Evolutionary conservation across 92 coral and sea anemone genomes (phyloP), one percentile per base, ranked within the genome.

Genomic region (Phenganax marumi): DNA sequence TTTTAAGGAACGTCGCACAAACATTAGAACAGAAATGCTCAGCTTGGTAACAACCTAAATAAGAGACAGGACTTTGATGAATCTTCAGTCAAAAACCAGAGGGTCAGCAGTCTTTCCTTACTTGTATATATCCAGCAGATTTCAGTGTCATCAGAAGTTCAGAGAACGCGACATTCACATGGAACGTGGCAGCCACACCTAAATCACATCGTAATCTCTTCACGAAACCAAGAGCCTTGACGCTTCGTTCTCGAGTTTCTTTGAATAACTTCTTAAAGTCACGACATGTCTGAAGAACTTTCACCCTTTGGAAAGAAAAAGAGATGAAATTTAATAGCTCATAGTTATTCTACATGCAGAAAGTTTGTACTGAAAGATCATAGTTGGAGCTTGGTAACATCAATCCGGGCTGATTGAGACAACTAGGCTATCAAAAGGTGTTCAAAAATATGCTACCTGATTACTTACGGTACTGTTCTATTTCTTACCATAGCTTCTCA

Each of bases 241-340:
- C 87, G 3, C 97, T 93, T 82, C 97, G 89, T 66, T 94, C 98
- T 70, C 98, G 92, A 0, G 93, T 92, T 75, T 94, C 98, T 63
- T 94, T 90, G 52, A 91, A 92, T 25, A 94, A 68, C 48, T 88
- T 90, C 87, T 94, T 94, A 13, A 94, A 86, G 63, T 93, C 90
- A 77, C 98, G 89, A 55, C 98, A 94, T 17, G 97, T 86, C 79
- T 92, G 95, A 3, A 94, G 89, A 52, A 94, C 93, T 54, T 94
- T 94, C 47, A 92, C 86, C 77, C 98, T 94, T 85, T 43, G 11
- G 80, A n/a, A 25, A 24, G 10, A 52, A 25, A 84, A 8, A 78
- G 19, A 56, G 68, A 13, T 46, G 8, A 43, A 25, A 33, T 33
- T 33, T 33, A 33, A 33, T 33, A 33, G 43, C 5, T 33, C 5